phyloP scores from a whole-genome alignment of 2,888 invertebrate genomes.

The Heliconius charithonia region DNA sequence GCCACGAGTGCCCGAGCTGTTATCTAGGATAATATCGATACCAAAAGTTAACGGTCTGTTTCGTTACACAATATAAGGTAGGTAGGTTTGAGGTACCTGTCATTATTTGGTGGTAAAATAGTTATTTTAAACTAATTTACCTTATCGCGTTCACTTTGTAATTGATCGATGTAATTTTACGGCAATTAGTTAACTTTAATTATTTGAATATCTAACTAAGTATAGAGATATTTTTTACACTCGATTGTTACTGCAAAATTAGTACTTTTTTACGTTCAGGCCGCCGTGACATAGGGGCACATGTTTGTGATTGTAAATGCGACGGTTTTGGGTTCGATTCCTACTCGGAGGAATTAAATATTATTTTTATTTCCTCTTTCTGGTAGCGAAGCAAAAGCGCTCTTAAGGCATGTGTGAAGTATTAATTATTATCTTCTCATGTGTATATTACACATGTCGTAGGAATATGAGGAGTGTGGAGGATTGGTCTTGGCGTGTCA shows the following conservation, averaged over 20 bases:
- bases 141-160: neutral
- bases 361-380: too few species aligned
- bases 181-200: neutral
- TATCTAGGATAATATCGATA: constrained; percentile 64
- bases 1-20: constrained; percentile 62
- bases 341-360: too few species aligned
- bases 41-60: constrained; percentile 30
- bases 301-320: too few species aligned
- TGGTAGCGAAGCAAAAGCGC: too few species aligned
- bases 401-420: too few species aligned
- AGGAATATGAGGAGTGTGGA: too few species aligned
- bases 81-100: neutral
- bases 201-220: neutral
- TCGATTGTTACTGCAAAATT: neutral
- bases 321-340: too few species aligned
- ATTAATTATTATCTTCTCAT: neutral
- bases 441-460: too few species aligned
- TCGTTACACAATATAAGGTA: constrained; percentile 26
- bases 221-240: neutral
- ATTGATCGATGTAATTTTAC: neutral
- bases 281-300: too few species aligned
- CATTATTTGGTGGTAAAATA: neutral
- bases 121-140: neutral
- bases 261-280: too few species aligned
- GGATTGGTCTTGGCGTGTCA: too few species aligned